Base-by-base conservation (phyloP, 2,888 invertebrate genomes). In the Galerucella calmariensis region DNA sequence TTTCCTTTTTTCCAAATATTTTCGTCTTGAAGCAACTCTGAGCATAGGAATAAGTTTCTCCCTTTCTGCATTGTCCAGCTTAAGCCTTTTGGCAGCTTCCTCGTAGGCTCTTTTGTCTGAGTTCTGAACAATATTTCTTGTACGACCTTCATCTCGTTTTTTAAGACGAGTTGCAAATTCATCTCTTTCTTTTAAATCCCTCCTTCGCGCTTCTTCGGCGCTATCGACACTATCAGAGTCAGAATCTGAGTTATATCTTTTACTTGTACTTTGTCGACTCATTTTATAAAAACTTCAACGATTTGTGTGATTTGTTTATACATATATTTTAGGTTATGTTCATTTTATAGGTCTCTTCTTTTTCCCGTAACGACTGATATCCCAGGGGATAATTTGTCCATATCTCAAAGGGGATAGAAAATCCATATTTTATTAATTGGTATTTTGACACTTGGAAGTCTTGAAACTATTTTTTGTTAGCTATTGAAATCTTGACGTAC, bases 1-100 rank as follows among this genome's bases (percentile, higher is more conserved):
- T 87, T 98, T 97, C 63, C 99, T 91, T 87, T 99, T 99, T 85
- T 95, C 95, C 81, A 99, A 90, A 87, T 99, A 99, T 83, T 96
- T 95, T 65, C 98, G 90, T 41, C 99, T 91, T 0, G 99, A 98
- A 85, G 97, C 95, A 20, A 97, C 90, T 51, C 99, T 90, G 35
- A 99, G 87, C 83, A 95, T 94, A 0, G 97, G 97, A 68, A 99
- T 88, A 79, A 97, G 90, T 86, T 94, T 95, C 71, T 95, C 95
- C 66, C 95, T 90, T 82, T 96, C 95, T 83, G 96, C 94, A 51
- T 92, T 91, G 88, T 98, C 97, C 80, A 97, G 85, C 87, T 97
- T 95, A 1, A 98, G 90, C 20, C 97, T 90, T 86, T 96, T 97
- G 8, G 96, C 94, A 14, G 98, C 98, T 88, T 98, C 97, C 84